Evolutionary conservation across 2,888 invertebrate species (phyloP), one percentile per base, ranked within the genome.

Genomic region (Brachynemurus nebulosus): DNA sequence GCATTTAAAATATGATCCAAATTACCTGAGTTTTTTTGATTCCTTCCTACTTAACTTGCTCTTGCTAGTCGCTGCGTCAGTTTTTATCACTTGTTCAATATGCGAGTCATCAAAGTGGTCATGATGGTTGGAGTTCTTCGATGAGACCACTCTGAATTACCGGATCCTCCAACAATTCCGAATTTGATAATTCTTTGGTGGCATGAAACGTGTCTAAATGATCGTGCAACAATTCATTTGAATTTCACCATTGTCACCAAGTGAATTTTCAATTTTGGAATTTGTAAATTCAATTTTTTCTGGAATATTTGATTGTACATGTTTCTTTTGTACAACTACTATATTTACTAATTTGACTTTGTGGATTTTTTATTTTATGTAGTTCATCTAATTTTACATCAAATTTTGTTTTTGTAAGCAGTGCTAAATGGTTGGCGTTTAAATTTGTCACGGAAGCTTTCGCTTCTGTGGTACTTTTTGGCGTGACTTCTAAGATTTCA

Each of bases 401-500:
- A 37, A 70, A 59, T 60, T 74, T 64, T n/a, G n/a, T n/a, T 51
- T 72, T 59, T 1, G 80, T 74, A 45, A 85, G 68, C 49, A 76
- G 68, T 11, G 80, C 75, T 4, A 86, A 60, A 55, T 82, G 78
- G 42, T 71, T 68, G 5, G 80, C 73, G 54, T 71, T 76, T 23
- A 86, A 61, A 54, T 77, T 81, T 51, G 72, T 73, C 9, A 86
- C 73, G 14, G 74, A 69, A 2, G 84, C 78, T 58, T 74, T 78
- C 14, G 72, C 74, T 63, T 81, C 77, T 41, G 66, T 77, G 57
- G 77, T 75, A 4, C 68, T 68, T 44, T 67, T 65, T 38, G 75
- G 67, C 23, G 76, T 77, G 45, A 85, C 85, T 70, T 80, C 74
- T 48, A 82, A 60, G 7, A 82, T 61, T 57, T 83, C 82, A 8